Evolutionary conservation across 2,888 invertebrate species (phyloP).

Genomic region (Agonopterix alstromeriana): DNA sequence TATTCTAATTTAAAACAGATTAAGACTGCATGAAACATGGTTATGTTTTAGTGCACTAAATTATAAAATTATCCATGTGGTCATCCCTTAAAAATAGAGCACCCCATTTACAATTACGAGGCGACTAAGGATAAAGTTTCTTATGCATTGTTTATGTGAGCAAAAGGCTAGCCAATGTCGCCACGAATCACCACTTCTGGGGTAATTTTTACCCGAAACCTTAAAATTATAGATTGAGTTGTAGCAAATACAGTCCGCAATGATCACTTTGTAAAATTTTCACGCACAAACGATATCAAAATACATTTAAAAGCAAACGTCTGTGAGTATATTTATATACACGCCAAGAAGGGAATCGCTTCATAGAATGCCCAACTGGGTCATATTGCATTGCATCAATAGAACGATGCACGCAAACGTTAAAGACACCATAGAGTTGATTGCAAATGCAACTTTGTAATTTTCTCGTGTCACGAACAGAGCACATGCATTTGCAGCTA

Average conservation of each 20-base stretch:
- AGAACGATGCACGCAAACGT: slow-evolving; percentile 57
- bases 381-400: slow-evolving; percentile 68
- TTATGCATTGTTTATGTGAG: too few relatives aligned
- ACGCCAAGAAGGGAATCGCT: slow-evolving; percentile 20
- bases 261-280: too few relatives aligned
- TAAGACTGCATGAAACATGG: background rate
- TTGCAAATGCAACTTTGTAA: slow-evolving; percentile 51
- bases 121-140: too few relatives aligned
- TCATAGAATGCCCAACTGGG: slow-evolving; percentile 59
- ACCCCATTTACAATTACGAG: too few relatives aligned
- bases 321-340: background rate
- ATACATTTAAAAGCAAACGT: background rate
- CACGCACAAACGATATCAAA: too few relatives aligned
- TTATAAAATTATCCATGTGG: too few relatives aligned
- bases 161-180: too few relatives aligned
- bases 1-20: background rate
- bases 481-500: slow-evolving; percentile 21
- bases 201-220: too few relatives aligned
- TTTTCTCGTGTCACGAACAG: slow-evolving; percentile 48
- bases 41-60: background rate
- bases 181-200: too few relatives aligned
- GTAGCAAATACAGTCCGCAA: too few relatives aligned
- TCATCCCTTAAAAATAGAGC: too few relatives aligned
- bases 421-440: slow-evolving; percentile 53
- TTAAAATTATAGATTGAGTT: too few relatives aligned